Base-by-base conservation (phyloP, 2,888 invertebrate genomes). In the Xylota segnis region DNA sequence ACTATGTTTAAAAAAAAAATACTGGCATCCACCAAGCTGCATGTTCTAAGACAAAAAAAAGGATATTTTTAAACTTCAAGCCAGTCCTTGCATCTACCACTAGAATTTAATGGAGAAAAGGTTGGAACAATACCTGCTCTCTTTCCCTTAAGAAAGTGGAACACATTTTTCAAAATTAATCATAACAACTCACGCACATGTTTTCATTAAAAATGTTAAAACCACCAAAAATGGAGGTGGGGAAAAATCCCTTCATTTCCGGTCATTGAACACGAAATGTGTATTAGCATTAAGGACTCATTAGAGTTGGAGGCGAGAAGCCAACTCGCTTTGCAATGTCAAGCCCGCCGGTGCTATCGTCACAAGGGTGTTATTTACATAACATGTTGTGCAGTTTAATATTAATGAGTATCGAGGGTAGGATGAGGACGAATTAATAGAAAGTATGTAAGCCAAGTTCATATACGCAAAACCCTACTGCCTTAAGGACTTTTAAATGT, bases 181-280 rank as follows among this genome's bases (percentile, higher is more conserved):
- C 23, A 23, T 23, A 16, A 50, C 23, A 50, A 50, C 10, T 50
- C 50, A 50, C 50, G 50, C 50, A 50, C 50, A 50, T 50, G 47
- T 6, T 47, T 47, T 47, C 14, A 14, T 6, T 37, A 10, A 37
- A 18, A 50, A 50, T 43, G 14, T 14, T 43, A 43, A 50, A 45
- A 45, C 12, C 47, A 50, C 0, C 18, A 50, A 50, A 50, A 23
- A 5, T 50, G 6, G 50, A 23, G 18, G 23, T 2, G 23, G 16
- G 12, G 12, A 50, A 47, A 50, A 50, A 50, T 50, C 50, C 50
- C 18, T 23, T 18, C 23, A 23, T 50, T 23, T 50, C 50, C 50
- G 50, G 50, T 50, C 50, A 50, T 23, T 9, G 23, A 50, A 23
- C 50, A 50, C 10, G 50, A 12, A 23, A 10, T 18, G 3, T 16